A percentile compares a stretch with the other conserved stretches of the same genome.
These are phyloP conservation scores for Colistium nudipinnis DNA, from an alignment of 2,113 vertebrate species.

Conservation along the genomic window DNA sequence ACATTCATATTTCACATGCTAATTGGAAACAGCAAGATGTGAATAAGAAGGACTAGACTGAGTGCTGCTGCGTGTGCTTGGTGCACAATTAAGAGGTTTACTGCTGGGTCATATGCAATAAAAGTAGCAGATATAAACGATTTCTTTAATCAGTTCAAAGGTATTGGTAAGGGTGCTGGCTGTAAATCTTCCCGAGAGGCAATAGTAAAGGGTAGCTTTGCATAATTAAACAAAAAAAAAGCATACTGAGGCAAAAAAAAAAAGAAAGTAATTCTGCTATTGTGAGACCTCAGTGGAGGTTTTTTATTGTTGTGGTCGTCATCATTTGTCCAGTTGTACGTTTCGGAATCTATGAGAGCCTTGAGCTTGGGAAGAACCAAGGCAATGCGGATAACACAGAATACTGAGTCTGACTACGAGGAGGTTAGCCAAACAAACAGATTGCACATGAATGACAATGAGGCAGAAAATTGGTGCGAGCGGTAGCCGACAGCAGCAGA, in stretches of 20 bases:
- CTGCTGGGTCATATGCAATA: constrained; percentile 41
- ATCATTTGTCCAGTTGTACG: constrained; percentile 44
- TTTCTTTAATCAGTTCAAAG: constrained; percentile 50
- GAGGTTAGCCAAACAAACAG: constrained; percentile 77
- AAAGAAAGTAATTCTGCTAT: constrained; percentile 31
- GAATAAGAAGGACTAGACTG: constrained; percentile 23
- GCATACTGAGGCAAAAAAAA: constrained; percentile 19
- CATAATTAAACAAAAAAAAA: constrained; percentile 41
- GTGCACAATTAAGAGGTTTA: constrained; percentile 37
- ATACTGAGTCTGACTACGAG: constrained; percentile 56
- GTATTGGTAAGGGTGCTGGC: background rate
- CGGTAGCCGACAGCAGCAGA: constrained; percentile 55
- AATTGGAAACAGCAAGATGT: constrained; percentile 34
- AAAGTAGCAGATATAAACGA: constrained; percentile 46
- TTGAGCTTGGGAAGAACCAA: constrained; percentile 56
- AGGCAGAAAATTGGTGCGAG: constrained; percentile 75
- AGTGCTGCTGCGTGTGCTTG: constrained; percentile 15
- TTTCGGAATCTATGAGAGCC: constrained; percentile 47
- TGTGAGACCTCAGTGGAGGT: constrained; percentile 38
- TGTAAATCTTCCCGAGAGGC: constrained; percentile 32
- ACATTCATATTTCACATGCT: constrained; percentile 24
- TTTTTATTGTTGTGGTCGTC: constrained; percentile 55
- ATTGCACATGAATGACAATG: constrained; percentile 77
- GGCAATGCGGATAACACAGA: constrained; percentile 54
- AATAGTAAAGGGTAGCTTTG: constrained; percentile 32